These are phyloP conservation scores for Scopus umbretta DNA, from an alignment of 2,113 vertebrate genomes.

Conservation along the genomic window DNA sequence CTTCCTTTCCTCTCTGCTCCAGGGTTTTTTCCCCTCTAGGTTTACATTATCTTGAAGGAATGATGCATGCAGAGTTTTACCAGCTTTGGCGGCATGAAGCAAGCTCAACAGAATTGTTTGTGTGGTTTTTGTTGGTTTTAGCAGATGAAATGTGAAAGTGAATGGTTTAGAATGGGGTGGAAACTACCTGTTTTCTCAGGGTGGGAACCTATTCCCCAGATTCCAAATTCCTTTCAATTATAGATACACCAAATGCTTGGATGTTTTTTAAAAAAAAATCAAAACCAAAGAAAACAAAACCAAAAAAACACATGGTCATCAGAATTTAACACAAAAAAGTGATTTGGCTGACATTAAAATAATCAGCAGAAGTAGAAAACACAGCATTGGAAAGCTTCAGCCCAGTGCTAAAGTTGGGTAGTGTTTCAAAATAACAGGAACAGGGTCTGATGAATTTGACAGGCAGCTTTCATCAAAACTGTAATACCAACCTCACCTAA, in stretches of 20 bases:
- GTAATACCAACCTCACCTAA: background rate
- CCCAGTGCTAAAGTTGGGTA: background rate
- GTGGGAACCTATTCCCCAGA: background rate
- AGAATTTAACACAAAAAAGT: background rate
- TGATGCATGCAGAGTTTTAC: background rate
- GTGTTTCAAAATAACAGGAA: background rate
- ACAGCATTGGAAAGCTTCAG: background rate
- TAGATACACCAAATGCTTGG: background rate
- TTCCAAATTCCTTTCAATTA: background rate
- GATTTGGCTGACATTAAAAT: background rate
- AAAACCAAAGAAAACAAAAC: background rate
- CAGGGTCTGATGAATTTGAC: constrained; percentile 20
- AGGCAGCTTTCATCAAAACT: background rate
- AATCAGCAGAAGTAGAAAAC: background rate
- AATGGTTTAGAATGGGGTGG: background rate
- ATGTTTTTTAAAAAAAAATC: background rate
- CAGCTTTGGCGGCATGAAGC: background rate
- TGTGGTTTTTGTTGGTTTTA: background rate
- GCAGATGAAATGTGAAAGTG: background rate
- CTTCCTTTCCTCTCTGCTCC: background rate
- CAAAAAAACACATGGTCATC: background rate
- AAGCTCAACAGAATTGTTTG: background rate
- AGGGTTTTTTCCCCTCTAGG: background rate
- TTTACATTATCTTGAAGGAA: background rate
- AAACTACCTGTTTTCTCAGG: background rate